These are phyloP conservation scores for Synergus japonicus DNA, from an alignment of 2,888 invertebrate species.

Conservation along the genomic window DNA sequence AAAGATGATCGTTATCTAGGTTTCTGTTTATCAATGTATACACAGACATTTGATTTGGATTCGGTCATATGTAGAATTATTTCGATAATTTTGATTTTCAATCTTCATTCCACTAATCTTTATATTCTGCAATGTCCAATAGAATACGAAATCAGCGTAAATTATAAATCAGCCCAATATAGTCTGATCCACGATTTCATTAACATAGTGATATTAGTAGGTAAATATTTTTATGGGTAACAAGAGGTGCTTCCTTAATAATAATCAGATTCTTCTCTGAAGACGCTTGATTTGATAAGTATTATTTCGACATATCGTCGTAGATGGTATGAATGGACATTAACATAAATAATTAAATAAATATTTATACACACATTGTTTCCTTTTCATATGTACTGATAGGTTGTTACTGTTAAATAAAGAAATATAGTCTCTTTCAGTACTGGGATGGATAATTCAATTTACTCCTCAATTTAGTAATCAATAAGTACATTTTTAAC, in stretches of 20 bases:
- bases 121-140: neutral
- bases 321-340: conserved; percentile 33
- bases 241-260: conserved; percentile 21
- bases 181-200: conserved; percentile 17
- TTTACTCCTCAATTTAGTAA: neutral
- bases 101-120: no score
- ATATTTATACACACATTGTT: conserved; percentile 42
- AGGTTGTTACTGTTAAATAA: conserved; percentile 40
- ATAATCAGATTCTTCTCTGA: conserved; percentile 28
- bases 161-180: conserved; percentile 12
- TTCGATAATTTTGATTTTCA: neutral
- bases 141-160: neutral
- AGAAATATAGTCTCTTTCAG: conserved; percentile 38
- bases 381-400: conserved; percentile 32
- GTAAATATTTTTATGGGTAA: conserved; percentile 41
- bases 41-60: no score
- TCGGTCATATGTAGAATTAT: neutral
- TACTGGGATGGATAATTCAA: neutral
- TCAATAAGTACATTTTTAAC: conserved; percentile 36
- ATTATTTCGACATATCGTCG: neutral
- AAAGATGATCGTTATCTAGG: no score
- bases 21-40: no score
- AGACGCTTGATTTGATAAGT: conserved; percentile 29
- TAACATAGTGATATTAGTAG: conserved; percentile 28
- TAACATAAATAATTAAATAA: conserved; percentile 32